Evolutionary conservation across 2,888 invertebrate genomes (phyloP).

Genomic region (Fragum whitleyi): DNA sequence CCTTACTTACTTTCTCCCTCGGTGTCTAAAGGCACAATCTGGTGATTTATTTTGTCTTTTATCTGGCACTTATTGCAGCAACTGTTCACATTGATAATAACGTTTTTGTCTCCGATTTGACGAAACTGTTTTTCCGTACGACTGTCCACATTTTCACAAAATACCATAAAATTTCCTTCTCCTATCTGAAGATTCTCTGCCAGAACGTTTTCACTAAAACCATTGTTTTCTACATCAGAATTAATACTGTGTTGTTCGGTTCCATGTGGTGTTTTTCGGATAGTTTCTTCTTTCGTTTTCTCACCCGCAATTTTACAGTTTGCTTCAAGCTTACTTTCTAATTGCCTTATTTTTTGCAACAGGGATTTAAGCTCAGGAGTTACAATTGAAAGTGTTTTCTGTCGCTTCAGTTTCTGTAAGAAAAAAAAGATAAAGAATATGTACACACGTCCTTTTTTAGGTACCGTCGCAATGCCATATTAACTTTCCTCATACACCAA

Average conservation of each 20-base stretch:
- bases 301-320: not conserved
- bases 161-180: slow-evolving; percentile 11
- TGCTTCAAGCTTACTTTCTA: not conserved
- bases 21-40: slow-evolving; percentile 29
- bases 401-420: not conserved
- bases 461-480: too few species aligned
- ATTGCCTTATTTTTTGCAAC: not conserved
- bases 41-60: slow-evolving; percentile 15
- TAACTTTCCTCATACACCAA: too few species aligned
- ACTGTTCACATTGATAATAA: slow-evolving; percentile 15
- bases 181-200: slow-evolving; percentile 6
- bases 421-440: not conserved
- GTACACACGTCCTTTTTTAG: too few species aligned
- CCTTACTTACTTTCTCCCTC: slow-evolving; percentile 37
- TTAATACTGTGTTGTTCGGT: not conserved
- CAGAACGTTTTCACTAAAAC: not conserved
- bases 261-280: too few species aligned
- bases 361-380: slow-evolving; percentile 1
- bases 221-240: not conserved
- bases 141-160: slow-evolving; percentile 24
- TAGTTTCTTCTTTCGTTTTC: not conserved
- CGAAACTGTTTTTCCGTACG: slow-evolving; percentile 9
- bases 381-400: slow-evolving; percentile 5
- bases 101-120: slow-evolving; percentile 15
- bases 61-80: slow-evolving; percentile 34